Percentiles rank a stretch among this genome's conserved stretches.
Evolutionary conservation across 2,797 vertebrate species (phyloP).

Genomic region (Peromyscus attwateri): DNA sequence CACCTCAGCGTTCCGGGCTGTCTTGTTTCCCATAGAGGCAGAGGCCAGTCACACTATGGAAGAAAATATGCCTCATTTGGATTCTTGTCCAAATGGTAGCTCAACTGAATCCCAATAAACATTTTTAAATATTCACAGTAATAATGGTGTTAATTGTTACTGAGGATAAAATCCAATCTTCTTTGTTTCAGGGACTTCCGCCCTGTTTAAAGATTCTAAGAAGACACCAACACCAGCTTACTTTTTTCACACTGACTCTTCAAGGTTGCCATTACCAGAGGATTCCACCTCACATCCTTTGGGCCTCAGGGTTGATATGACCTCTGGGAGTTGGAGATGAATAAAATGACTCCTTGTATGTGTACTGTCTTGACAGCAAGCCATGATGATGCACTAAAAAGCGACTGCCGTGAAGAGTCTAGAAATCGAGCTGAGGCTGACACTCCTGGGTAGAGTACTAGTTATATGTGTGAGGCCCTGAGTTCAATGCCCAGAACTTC

Average conservation of each 20-base stretch:
- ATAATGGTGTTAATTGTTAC: not conserved
- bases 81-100: not conserved
- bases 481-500: not conserved
- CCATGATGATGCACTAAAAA: not conserved
- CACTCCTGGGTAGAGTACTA: not conserved
- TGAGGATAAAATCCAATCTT: slow-evolving; percentile 26
- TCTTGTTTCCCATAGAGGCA: not conserved
- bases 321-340: slow-evolving; percentile 41
- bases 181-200: slow-evolving; percentile 78
- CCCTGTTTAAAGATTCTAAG: slow-evolving; percentile 76
- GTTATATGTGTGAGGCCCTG: not conserved
- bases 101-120: not conserved
- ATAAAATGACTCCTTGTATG: not conserved
- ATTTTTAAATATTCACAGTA: slow-evolving; percentile 2
- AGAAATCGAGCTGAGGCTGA: not conserved
- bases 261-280: slow-evolving; percentile 70
- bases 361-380: not conserved
- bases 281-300: slow-evolving; percentile 64
- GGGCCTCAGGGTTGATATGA: not conserved
- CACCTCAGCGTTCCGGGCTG: not conserved
- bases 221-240: slow-evolving; percentile 31
- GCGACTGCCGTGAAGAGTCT: not conserved
- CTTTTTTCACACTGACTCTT: slow-evolving; percentile 53
- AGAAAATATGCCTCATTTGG: not conserved
- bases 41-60: not conserved